phyloP scores from a whole-genome alignment of 2,888 invertebrate genomes.

The Acanthosepion esculentum region DNA sequence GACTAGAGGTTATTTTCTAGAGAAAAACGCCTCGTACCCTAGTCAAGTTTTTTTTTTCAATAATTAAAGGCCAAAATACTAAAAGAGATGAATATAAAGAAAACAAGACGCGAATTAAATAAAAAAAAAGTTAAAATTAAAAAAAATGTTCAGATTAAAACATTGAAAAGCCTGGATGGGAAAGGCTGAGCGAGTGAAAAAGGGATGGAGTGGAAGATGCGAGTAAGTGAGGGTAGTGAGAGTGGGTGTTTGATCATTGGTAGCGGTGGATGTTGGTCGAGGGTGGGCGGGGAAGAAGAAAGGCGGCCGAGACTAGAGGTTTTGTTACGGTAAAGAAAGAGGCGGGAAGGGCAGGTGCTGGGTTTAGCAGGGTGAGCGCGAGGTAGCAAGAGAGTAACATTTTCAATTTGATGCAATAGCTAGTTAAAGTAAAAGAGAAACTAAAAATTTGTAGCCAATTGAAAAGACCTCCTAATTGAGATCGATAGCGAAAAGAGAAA shows the following conservation, averaged over 20 bases:
- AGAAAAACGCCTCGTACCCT: not conserved
- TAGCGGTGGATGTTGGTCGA: not conserved
- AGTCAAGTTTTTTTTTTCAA: not conserved
- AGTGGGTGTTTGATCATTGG: not conserved
- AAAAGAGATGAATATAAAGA: not conserved
- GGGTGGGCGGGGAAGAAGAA: not conserved
- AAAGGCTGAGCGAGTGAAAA: not conserved
- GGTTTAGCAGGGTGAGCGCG: not conserved
- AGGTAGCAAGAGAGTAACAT: constrained; percentile 8
- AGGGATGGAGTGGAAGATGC: not conserved
- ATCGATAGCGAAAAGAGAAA: not conserved
- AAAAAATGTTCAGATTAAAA: not conserved
- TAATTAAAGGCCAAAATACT: constrained; percentile 33
- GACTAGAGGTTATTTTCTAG: constrained; percentile 33
- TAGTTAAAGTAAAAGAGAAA: constrained; percentile 10
- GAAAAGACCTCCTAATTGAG: constrained; percentile 33
- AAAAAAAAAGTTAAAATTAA: not conserved
- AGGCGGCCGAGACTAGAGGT: not conserved
- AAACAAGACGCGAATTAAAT: not conserved
- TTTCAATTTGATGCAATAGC: constrained; percentile 11
- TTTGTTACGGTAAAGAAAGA: not conserved
- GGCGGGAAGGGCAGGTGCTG: not conserved
- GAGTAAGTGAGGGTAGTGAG: not conserved
- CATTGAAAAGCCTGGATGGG: not conserved
- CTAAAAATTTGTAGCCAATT: not conserved